Percentiles rank a stretch among this genome's conserved stretches.
Evolutionary conservation across 2,113 vertebrate genomes (phyloP).

Genomic region (Lophochroa leadbeateri): DNA sequence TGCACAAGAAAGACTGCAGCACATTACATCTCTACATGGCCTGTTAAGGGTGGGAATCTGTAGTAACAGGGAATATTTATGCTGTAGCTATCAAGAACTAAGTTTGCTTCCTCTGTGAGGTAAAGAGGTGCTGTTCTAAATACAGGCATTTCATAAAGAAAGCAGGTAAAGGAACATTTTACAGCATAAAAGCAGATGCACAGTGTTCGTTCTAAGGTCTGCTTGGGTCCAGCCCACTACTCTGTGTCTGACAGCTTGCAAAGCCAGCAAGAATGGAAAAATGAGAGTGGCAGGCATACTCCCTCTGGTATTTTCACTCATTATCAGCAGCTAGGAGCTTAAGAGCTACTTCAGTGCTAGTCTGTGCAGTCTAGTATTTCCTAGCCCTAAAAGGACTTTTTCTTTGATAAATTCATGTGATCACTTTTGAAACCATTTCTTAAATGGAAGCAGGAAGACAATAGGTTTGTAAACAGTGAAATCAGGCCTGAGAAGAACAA

Average conservation of each 20-base stretch:
- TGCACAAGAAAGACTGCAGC: not conserved
- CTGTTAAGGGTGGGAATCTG: not conserved
- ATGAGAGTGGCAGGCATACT: fast-evolving
- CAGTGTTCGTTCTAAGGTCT: not conserved
- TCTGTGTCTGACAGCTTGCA: not conserved
- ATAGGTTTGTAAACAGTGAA: not conserved
- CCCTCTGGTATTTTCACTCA: not conserved
- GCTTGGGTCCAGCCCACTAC: not conserved
- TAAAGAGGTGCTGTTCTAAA: not conserved
- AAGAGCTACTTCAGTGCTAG: not conserved
- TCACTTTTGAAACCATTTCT: not conserved
- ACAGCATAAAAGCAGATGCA: not conserved
- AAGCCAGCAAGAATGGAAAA: not conserved
- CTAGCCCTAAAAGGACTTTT: not conserved
- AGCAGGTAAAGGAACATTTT: not conserved
- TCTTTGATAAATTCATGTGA: not conserved
- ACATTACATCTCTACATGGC: fast-evolving
- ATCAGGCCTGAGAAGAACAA: not conserved
- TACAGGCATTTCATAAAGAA: fast-evolving
- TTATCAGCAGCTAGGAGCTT: not conserved
- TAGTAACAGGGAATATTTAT: not conserved
- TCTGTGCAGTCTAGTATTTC: not conserved
- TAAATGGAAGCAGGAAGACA: fast-evolving
- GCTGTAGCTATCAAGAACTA: fast-evolving
- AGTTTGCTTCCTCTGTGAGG: fast-evolving